These are phyloP conservation scores for Camarhynchus parvulus DNA, from an alignment of 2,113 vertebrate genomes.

Conservation along the genomic window DNA sequence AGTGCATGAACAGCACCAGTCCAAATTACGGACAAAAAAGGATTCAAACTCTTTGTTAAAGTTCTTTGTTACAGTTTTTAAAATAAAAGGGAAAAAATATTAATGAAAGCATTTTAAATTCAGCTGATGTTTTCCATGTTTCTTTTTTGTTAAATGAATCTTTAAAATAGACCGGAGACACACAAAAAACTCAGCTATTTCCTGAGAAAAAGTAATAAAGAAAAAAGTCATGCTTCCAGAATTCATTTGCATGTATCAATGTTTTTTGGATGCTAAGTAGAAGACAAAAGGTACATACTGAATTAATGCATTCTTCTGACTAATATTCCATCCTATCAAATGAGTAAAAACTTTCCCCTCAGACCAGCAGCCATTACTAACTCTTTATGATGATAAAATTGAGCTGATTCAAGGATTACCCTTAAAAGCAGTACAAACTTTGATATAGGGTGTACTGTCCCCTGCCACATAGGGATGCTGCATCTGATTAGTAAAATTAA, in stretches of 20 bases:
- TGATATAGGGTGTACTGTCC: too few species aligned
- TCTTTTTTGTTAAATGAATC: not conserved
- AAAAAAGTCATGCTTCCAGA: not conserved
- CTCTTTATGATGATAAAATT: not conserved
- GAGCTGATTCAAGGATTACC: not conserved
- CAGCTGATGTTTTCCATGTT: not conserved
- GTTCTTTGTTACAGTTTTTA: not conserved
- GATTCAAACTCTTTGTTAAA: not conserved
- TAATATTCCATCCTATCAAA: not conserved
- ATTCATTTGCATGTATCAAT: not conserved
- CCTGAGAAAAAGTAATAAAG: not conserved
- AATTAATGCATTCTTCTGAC: not conserved
- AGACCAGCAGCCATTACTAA: not conserved
- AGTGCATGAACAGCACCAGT: not conserved
- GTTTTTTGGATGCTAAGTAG: not conserved
- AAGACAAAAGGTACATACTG: not conserved
- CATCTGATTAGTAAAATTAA: not conserved
- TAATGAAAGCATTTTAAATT: not conserved
- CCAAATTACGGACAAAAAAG: not conserved
- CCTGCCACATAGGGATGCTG: fast-evolving
- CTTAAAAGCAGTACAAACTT: not conserved
- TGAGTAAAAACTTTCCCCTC: fast-evolving
- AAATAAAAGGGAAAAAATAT: not conserved
- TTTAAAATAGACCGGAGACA: not conserved
- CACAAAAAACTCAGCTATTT: not conserved